Evolutionary conservation across 2,888 invertebrate species (phyloP).

Genomic region (Mongoloraphidia duomilia): DNA sequence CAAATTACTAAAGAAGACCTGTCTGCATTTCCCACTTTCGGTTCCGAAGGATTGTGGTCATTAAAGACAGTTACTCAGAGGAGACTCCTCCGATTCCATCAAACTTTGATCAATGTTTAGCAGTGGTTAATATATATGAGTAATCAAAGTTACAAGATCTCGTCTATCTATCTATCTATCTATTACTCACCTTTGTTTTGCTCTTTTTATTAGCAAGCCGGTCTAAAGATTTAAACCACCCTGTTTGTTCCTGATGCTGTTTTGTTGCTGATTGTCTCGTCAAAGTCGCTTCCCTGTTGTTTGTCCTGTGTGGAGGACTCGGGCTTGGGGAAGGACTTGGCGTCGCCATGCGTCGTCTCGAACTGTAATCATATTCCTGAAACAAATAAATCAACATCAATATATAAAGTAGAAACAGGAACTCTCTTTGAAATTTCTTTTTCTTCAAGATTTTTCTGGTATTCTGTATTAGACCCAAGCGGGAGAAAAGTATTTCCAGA

Average conservation of each 20-base stretch:
- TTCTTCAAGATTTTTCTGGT: too few relatives aligned
- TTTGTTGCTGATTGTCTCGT: constrained; percentile 18
- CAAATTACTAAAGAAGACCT: too few relatives aligned
- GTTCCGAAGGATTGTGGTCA: too few relatives aligned
- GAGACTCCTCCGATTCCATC: too few relatives aligned
- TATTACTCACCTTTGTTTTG: constrained; percentile 1
- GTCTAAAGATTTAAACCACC: constrained; percentile 71
- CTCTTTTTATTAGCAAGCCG: constrained; percentile 34
- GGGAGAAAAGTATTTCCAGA: too few relatives aligned
- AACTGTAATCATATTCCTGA: constrained; percentile 46
- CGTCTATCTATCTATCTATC: neutral
- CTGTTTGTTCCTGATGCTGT: constrained; percentile 33
- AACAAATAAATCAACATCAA: constrained; percentile 14
- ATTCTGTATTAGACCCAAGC: too few relatives aligned
- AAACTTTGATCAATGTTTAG: too few relatives aligned
- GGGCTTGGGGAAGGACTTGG: constrained; percentile 54
- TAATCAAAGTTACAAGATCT: neutral
- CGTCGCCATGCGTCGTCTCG: constrained; percentile 59
- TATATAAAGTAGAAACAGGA: too few relatives aligned
- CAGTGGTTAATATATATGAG: neutral
- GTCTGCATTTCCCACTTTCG: too few relatives aligned
- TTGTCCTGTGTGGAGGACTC: constrained; percentile 37
- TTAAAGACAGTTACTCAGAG: too few relatives aligned
- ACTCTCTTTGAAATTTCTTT: too few relatives aligned
- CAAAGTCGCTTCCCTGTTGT: constrained; percentile 6